A percentile compares a stretch with the other conserved stretches of the same genome.
Conservation (phyloP, 2,797 vertebrate genomes). For the Muscicapa striata region DNA sequence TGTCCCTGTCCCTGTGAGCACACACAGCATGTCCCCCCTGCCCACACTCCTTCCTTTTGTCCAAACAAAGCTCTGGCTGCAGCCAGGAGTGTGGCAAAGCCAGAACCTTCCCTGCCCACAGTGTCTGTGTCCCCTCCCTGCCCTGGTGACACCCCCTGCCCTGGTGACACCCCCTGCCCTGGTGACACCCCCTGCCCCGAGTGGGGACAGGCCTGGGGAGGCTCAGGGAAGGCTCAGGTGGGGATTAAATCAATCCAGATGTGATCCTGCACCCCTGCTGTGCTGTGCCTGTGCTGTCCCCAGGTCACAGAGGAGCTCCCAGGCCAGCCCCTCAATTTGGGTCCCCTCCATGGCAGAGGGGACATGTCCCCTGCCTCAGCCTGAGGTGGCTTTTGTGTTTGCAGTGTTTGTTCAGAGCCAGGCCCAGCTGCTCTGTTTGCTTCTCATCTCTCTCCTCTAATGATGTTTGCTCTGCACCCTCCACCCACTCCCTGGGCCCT, state of each 20-base stretch:
- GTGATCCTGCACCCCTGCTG: not conserved
- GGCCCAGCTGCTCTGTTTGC: conserved; percentile 70
- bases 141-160: not conserved
- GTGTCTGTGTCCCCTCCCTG: rapidly evolving
- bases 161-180: too few species aligned
- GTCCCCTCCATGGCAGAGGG: not conserved
- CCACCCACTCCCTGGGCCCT: not conserved
- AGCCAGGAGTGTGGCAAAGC: not conserved
- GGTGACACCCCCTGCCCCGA: not conserved
- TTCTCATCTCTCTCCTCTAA: conserved; percentile 70
- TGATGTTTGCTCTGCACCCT: conserved; percentile 67
- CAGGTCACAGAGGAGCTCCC: not conserved
- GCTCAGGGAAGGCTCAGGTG: not conserved
- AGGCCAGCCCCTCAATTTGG: rapidly evolving
- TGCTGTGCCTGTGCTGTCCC: rapidly evolving
- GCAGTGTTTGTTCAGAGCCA: conserved; percentile 61
- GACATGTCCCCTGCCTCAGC: not conserved
- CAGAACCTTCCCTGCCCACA: not conserved
- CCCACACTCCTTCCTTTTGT: not conserved
- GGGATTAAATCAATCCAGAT: not conserved
- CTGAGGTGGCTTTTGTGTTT: conserved; percentile 24
- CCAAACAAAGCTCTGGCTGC: not conserved
- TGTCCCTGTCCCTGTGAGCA: not conserved
- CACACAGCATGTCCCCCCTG: not conserved
- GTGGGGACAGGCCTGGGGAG: not conserved